Base-by-base conservation (phyloP, 1,140 invertebrate species). In the Leptinotarsa texana region DNA sequence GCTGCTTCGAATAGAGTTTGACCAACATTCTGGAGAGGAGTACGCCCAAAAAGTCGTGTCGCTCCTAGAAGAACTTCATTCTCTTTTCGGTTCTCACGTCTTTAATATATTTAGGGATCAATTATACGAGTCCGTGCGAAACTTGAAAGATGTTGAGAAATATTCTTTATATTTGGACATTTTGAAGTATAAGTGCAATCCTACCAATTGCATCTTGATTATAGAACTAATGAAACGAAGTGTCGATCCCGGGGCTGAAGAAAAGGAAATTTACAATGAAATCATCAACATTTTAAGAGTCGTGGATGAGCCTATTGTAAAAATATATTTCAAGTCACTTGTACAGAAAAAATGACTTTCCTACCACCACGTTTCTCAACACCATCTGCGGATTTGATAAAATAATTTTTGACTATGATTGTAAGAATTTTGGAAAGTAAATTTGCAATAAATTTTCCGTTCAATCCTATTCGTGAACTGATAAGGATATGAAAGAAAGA, bases 11-110 rank as follows among this genome's bases (percentile, higher is more conserved):
- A 22, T 65, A 18, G 15, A 65, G n/a, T 6, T 42, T 22, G 63
- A 73, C 15, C 24, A 72, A 21, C 15, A 47, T 0, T 49, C 57
- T 72, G 21, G 13, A 13, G 69, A 72, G 13, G 42, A 33, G 48
- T 65, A 18, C 13, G 63, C 62, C 3, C 18, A 18, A 47, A 47
- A 48, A 21, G 57, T 65, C 2, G 61, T 73, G 8, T 47, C n/a
- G 33, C 63, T 48, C 71, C 48, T 73, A 47, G 71, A 73, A 13
- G 51, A 73, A 65, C 42, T 73, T 13, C 47, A 63, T 42, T n/a
- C 13, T 4, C 4, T 63, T 18, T 73, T 21, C 21, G 71, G 71
- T 13, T 21, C 4, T 47, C 47, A 65, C 8, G 33, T 27, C 13
- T 73, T 47, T 13, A 15, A 63, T 13, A 61, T 21, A 13, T 73